Evolutionary conservation across 2,797 vertebrate species (phyloP).

Genomic region (Mareca penelope): DNA sequence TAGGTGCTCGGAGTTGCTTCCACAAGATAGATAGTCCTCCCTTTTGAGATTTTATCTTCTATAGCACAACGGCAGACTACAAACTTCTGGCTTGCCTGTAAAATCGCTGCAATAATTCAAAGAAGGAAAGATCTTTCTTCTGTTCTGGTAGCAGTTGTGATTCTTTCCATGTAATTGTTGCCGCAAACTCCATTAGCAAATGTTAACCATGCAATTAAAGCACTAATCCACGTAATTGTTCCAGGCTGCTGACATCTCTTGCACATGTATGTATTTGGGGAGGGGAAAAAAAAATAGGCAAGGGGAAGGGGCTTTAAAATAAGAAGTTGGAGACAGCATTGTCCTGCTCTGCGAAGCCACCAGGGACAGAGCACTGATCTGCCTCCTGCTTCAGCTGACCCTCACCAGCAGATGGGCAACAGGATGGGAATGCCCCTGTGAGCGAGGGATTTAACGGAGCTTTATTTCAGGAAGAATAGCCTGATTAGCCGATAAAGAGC

Average conservation of each 20-base stretch:
- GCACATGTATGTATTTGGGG: background rate
- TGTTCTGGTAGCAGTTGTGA: background rate
- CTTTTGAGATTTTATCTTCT: background rate
- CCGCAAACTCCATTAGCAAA: slow-evolving; percentile 2
- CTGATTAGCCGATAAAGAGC: slow-evolving; percentile 83
- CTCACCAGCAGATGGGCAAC: slow-evolving; percentile 82
- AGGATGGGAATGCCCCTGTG: slow-evolving; percentile 76
- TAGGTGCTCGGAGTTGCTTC: background rate
- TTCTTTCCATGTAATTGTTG: background rate
- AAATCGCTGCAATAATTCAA: background rate
- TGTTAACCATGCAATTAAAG: background rate
- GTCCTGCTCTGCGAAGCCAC: slow-evolving; percentile 75
- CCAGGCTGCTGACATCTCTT: background rate
- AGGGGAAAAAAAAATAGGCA: background rate
- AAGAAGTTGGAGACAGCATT: slow-evolving; percentile 59
- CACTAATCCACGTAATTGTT: slow-evolving; percentile 18
- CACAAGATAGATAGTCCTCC: background rate
- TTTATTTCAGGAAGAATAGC: slow-evolving; percentile 82
- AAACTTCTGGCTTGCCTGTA: background rate
- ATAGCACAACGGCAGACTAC: background rate
- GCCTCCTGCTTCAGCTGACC: slow-evolving; percentile 77
- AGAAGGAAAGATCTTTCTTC: background rate
- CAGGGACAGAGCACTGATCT: slow-evolving; percentile 68
- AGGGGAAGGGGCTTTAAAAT: slow-evolving; percentile 17
- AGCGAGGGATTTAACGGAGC: slow-evolving; percentile 80